Evolutionary conservation across 2,113 vertebrate genomes (phyloP).

Genomic region (Festucalex cinctus): DNA sequence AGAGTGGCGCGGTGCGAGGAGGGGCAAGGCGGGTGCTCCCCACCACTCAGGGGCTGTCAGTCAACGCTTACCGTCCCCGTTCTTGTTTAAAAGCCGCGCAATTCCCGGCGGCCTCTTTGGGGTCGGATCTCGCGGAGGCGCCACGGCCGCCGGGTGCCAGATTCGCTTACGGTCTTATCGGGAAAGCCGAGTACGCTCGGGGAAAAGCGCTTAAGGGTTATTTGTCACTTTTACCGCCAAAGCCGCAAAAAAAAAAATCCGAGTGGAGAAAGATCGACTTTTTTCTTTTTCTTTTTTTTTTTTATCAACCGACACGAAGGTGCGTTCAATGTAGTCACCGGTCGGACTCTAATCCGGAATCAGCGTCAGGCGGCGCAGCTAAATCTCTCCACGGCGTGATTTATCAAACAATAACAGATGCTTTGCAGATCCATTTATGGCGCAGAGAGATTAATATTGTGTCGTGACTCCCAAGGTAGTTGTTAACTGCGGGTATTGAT

Average conservation of each 20-base stretch:
- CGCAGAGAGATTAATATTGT: constrained; percentile 57
- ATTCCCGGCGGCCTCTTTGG: constrained; percentile 51
- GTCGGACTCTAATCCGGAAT: constrained; percentile 66
- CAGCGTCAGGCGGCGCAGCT: constrained; percentile 57
- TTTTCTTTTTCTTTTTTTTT: constrained; percentile 6
- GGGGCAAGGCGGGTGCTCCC: constrained; percentile 4
- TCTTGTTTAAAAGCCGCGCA: constrained; percentile 62
- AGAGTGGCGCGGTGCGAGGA: constrained; percentile 31
- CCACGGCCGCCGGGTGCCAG: constrained; percentile 31
- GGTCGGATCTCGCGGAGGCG: constrained; percentile 49
- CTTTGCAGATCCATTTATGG: constrained; percentile 65
- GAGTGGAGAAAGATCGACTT: constrained; percentile 15
- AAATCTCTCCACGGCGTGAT: constrained; percentile 70
- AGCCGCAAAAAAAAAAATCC: constrained; percentile 32
- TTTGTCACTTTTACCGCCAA: constrained; percentile 53
- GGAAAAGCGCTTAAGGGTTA: constrained; percentile 50
- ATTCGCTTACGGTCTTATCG: constrained; percentile 57
- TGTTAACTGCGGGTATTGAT: constrained; percentile 65
- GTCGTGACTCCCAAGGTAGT: constrained; percentile 46
- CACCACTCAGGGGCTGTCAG: constrained; percentile 33
- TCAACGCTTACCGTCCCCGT: constrained; percentile 57
- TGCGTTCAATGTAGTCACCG: constrained; percentile 45
- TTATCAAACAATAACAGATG: constrained; percentile 72
- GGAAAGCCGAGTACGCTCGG: constrained; percentile 32
- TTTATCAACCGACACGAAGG: constrained; percentile 23